Base-by-base conservation (phyloP, 2,888 invertebrate species). In the Drosophila melanosoma region DNA sequence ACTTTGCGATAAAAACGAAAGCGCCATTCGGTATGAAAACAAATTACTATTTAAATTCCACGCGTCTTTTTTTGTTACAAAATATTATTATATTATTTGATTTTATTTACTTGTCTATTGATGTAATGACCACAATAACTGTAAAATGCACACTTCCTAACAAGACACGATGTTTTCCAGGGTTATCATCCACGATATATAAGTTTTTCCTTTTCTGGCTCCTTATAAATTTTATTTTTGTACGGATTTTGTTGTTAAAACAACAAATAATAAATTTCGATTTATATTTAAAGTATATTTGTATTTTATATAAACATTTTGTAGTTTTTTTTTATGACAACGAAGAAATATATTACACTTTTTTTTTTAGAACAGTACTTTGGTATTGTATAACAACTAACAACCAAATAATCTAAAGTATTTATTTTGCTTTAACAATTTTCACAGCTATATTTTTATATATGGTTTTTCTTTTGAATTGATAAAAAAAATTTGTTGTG, bases 1-100 rank as follows among this genome's bases (percentile, higher is more conserved):
- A 85, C 89, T 88, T 79, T 90, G 91, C 65, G 92, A 89, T 83
- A 91, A 82, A 83, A 93, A 87, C 87, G 93, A 92, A 79, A 93
- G 91, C 91, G 93, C 93, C 93, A 93, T 93, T 93, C 93, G 92
- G 81, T 82, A 87, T 23, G 49, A 76, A 69, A 72, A 62, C 74
- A 53, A 71, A 62, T 68, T 63, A 67, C 71, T 52, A 68, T 69
- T 32, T 10, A 17, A 67, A 60, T 48, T 76, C 61, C 57, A 61
- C 52, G 17, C 17, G 11, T 23, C 33, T 20, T 32, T 51, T 51
- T 51, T 40, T 29, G 3, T 38, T 38, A n/a, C 17, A 36, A 40
- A 40, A 32, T n/a, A 15, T n/a, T 26, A 17, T 40, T 15, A 3
- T 20, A 40, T 54, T 74, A 49, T 65, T 33, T 20, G 29, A 3